Evolutionary conservation across 2,888 invertebrate species (phyloP).

Genomic region (Acrobeloides nanus): DNA sequence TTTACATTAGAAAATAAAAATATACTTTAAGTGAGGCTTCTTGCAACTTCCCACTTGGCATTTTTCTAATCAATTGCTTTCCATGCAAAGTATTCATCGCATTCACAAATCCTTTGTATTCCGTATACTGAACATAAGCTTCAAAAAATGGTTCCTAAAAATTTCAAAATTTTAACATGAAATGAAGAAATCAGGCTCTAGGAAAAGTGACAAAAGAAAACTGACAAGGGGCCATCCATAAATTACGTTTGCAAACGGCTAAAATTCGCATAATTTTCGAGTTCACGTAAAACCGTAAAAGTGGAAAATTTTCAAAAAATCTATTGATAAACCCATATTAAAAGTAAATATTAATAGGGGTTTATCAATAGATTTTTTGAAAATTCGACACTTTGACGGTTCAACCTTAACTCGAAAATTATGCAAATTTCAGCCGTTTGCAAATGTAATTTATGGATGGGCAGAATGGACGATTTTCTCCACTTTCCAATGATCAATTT

Average conservation of each 20-base stretch:
- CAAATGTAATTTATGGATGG: no score
- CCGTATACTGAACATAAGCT: constrained; percentile 25
- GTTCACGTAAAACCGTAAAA: constrained; percentile 3
- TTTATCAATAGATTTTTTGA: neutral
- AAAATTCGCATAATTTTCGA: no score
- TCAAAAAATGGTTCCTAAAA: constrained; percentile 29
- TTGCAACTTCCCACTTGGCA: constrained; percentile 13
- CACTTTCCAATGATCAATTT: no score
- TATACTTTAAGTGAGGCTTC: constrained; percentile 18
- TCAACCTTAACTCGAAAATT: no score
- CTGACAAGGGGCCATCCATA: no score
- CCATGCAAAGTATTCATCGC: constrained; percentile 24
- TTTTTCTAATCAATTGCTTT: constrained; percentile 20
- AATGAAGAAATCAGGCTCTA: neutral
- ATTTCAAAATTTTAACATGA: neutral
- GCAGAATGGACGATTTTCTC: no score
- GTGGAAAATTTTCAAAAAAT: neutral
- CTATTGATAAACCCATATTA: constrained; percentile 1
- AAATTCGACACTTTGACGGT: neutral
- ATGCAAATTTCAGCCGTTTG: no score
- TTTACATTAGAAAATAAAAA: neutral
- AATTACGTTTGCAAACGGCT: no score
- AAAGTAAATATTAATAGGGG: constrained; percentile 7
- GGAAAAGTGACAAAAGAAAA: constrained; percentile 1
- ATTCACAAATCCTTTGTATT: constrained; percentile 19